Evolutionary conservation across 2,797 vertebrate genomes (phyloP).

Genomic region (Rhincodon typus): DNA sequence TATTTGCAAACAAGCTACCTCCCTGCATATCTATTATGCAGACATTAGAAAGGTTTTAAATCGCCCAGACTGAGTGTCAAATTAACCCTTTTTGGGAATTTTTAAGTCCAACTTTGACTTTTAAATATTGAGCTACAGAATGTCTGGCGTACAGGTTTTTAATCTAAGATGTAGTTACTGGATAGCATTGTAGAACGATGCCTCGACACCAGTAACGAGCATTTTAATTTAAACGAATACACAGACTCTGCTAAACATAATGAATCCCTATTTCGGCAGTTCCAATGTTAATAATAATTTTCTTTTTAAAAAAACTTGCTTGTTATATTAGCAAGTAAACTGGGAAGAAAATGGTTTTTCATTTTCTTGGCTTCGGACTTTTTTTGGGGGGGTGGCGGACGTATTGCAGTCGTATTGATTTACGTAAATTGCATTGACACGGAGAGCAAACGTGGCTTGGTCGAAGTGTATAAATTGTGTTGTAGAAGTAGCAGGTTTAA

Average conservation of each 20-base stretch:
- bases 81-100: background rate
- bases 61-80: background rate
- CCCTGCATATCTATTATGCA: background rate
- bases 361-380: background rate
- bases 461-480: background rate
- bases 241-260: background rate
- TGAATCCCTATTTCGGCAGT: background rate
- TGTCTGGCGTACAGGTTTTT: background rate
- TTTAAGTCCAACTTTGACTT: background rate
- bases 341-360: background rate
- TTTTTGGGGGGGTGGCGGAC: background rate
- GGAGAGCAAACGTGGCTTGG: conserved; percentile 25
- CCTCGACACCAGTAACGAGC: background rate
- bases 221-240: background rate
- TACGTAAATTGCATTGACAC: background rate
- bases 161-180: background rate
- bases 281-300: background rate
- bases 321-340: background rate
- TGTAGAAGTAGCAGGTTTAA: background rate
- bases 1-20: background rate
- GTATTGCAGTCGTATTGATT: conserved; percentile 26
- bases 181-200: background rate
- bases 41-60: background rate
- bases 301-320: background rate
- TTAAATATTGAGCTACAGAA: background rate